phyloP scores from a whole-genome alignment of 2,113 vertebrate species.

The Lophura nycthemera region DNA sequence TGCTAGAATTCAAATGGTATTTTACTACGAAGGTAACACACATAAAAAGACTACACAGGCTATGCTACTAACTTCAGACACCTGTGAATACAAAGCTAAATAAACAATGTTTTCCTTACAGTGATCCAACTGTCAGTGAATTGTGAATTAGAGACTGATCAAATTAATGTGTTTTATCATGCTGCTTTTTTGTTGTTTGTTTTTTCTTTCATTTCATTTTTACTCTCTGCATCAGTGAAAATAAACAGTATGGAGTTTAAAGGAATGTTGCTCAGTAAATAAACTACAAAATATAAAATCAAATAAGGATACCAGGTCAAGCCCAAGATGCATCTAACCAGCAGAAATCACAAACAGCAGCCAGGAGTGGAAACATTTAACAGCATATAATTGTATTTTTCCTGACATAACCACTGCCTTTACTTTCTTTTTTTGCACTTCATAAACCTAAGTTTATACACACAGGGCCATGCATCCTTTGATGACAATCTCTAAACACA shows the following conservation, averaged over 20 bases:
- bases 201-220: background rate
- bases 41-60: background rate
- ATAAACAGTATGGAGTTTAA: background rate
- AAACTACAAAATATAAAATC: background rate
- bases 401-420: background rate
- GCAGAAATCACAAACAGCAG: background rate
- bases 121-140: background rate
- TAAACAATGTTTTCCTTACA: background rate
- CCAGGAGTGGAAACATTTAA: background rate
- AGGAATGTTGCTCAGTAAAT: background rate
- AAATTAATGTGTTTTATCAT: background rate
- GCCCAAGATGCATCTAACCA: background rate
- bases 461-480: rapidly evolving
- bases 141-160: background rate
- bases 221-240: background rate
- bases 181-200: background rate
- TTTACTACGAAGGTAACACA: background rate
- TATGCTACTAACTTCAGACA: background rate
- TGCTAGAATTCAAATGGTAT: background rate
- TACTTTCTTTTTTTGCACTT: background rate
- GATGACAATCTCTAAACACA: background rate
- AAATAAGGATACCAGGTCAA: background rate
- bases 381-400: background rate
- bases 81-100: background rate
- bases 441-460: background rate